Conservation (phyloP, 2,797 vertebrate genomes). For the Myotis vivesi region DNA sequence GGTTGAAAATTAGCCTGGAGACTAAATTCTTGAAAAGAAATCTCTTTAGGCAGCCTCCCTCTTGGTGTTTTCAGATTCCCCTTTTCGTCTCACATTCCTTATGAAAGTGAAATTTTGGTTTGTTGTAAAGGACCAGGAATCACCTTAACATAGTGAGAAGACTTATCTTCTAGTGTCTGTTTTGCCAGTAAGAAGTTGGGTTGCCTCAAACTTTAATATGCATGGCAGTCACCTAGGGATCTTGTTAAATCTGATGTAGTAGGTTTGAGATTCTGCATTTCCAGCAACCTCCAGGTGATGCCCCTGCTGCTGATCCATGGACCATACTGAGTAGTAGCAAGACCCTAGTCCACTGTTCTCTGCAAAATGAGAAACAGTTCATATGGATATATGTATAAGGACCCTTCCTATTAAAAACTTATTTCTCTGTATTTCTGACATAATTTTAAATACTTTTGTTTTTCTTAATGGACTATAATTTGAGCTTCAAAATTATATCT, state of each 20-base stretch:
- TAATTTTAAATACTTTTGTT: not conserved
- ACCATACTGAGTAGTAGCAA: not conserved
- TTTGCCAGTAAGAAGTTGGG: not conserved
- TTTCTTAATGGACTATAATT: not conserved
- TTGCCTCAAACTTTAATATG: not conserved
- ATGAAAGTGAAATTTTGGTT: slow-evolving; percentile 32
- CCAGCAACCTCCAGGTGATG: not conserved
- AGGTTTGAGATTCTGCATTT: not conserved
- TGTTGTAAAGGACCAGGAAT: not conserved
- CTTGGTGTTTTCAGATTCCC: not conserved
- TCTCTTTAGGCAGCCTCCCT: not conserved
- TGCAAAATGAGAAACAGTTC: not conserved
- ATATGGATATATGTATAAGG: not conserved
- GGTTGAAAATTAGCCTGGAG: not conserved
- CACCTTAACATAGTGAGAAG: not conserved
- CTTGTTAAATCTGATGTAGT: not conserved
- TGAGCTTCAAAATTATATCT: not conserved
- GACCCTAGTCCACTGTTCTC: not conserved
- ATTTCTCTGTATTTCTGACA: not conserved
- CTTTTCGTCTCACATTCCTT: not conserved
- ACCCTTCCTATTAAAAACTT: not conserved
- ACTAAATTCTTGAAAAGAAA: slow-evolving; percentile 41
- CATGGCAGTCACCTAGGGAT: not conserved
- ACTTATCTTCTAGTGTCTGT: not conserved
- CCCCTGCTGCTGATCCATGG: not conserved